Conservation (phyloP, 2,113 vertebrate species). For the Dolichallabes microphthalmus region DNA sequence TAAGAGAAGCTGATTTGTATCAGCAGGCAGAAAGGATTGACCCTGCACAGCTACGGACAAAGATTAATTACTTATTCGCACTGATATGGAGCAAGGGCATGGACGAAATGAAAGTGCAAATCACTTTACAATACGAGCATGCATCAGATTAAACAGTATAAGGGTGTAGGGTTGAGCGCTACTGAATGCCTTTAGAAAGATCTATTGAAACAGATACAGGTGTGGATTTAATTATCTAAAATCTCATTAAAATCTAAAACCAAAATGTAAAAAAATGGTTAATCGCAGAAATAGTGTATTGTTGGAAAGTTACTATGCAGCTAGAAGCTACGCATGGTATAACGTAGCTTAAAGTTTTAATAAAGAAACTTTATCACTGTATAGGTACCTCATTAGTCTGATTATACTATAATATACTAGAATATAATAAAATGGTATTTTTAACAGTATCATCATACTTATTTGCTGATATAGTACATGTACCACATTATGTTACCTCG, state of each 20-base stretch:
- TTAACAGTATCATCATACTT: too few species aligned
- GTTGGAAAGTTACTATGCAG: not conserved
- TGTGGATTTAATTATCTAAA: not conserved
- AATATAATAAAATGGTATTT: too few species aligned
- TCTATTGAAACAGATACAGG: not conserved
- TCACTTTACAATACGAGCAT: not conserved
- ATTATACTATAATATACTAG: too few species aligned
- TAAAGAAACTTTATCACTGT: not conserved
- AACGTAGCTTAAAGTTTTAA: too few species aligned
- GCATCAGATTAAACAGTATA: not conserved
- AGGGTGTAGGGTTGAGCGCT: not conserved
- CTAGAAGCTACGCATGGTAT: not conserved
- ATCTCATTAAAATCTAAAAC: not conserved
- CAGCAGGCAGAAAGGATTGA: constrained; percentile 24
- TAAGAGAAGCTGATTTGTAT: constrained; percentile 44
- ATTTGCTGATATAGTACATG: too few species aligned
- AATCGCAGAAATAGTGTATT: not conserved
- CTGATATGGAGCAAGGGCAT: constrained; percentile 34
- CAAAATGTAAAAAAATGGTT: not conserved
- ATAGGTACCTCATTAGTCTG: too few species aligned
- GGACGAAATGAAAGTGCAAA: not conserved
- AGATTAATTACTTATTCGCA: constrained; percentile 45
- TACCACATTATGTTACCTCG: too few species aligned
- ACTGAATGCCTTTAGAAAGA: not conserved
- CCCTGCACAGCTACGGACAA: constrained; percentile 19